Base-by-base conservation (phyloP, 2,797 vertebrate genomes). In the Macropodus opercularis region DNA sequence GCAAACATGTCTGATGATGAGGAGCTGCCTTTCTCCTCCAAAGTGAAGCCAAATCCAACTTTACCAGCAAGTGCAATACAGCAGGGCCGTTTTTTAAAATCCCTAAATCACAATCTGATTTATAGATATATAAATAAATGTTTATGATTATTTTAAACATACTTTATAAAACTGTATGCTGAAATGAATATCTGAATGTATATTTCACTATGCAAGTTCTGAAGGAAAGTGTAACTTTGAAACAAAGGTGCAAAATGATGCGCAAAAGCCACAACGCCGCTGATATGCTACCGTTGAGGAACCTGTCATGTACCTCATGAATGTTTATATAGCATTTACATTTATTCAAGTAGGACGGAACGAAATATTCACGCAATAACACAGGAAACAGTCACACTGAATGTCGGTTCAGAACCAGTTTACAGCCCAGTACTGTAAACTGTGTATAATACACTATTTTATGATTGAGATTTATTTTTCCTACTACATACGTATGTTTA, bases 121-220 rank as follows among this genome's bases (percentile, higher is more conserved):
- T 78, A 70, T 78, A 70, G 63, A 66, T 56, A 72, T 22, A 69
- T 67, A 63, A 49, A 71, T 49, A 62, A 72, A 63, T 84, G 75
- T 83, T 57, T 72, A 77, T 81, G 64, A 63, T 75, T 79, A 71
- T 66, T 74, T 79, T 26, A 69, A 77, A 69, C 71, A 44, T 67
- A 61, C 84, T 80, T 84, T 87, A 70, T 87, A 65, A 58, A 82
- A 72, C 75, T 81, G 68, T 89, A 90, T 11, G 72, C 85, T 75
- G 79, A 84, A 81, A 78, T 67, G 73, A 89, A 78, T 90, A 90
- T 88, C 75, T 88, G 89, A 90, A 91, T 91, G 87, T 91, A 85
- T 88, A 85, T 89, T 90, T 91, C 64, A 90, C 77, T 81, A 84
- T 76, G 67, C 80, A 72, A 68, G 22, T 87, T 79, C 74, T 87